A percentile compares a stretch with the other conserved stretches of the same genome.
Evolutionary conservation across 2,888 invertebrate species (phyloP).

Genomic region (Orgyia antiqua): DNA sequence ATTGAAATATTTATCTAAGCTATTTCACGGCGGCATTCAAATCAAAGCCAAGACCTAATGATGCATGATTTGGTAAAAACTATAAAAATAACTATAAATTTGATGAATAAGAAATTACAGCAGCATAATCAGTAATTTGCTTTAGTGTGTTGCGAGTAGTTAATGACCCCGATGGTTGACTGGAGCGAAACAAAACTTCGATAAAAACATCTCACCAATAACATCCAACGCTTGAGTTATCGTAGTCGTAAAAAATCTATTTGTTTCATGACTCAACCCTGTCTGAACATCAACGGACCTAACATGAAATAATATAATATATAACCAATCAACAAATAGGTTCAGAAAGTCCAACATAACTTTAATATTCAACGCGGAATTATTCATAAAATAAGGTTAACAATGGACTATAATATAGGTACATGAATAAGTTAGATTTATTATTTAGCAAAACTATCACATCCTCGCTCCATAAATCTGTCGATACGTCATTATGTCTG

Average conservation of each 20-base stretch:
- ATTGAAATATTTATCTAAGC: no score
- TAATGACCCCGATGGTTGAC: conserved; percentile 35
- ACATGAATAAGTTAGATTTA: no score
- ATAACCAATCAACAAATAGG: not conserved
- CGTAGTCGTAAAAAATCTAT: conserved; percentile 25
- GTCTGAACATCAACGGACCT: conserved; percentile 2
- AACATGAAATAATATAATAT: not conserved
- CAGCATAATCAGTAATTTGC: conserved; percentile 27
- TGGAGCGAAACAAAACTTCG: conserved; percentile 43
- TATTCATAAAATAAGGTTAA: conserved; percentile 17
- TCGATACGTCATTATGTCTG: conserved; percentile 27
- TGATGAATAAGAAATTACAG: no score
- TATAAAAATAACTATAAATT: conserved; percentile 18
- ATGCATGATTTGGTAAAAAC: conserved; percentile 15
- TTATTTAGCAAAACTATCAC: conserved; percentile 38
- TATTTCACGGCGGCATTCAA: conserved; percentile 9
- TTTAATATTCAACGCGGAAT: not conserved
- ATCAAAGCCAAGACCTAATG: conserved; percentile 8
- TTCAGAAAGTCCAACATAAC: not conserved
- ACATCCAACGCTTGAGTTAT: conserved; percentile 18
- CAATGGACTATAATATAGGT: conserved; percentile 23
- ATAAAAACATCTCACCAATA: conserved; percentile 36
- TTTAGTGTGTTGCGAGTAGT: conserved; percentile 24
- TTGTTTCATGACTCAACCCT: conserved; percentile 36
- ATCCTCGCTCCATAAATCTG: conserved; percentile 32